These are phyloP conservation scores for Panulirus ornatus DNA, from an alignment of 1,140 invertebrate genomes.

Conservation along the genomic window DNA sequence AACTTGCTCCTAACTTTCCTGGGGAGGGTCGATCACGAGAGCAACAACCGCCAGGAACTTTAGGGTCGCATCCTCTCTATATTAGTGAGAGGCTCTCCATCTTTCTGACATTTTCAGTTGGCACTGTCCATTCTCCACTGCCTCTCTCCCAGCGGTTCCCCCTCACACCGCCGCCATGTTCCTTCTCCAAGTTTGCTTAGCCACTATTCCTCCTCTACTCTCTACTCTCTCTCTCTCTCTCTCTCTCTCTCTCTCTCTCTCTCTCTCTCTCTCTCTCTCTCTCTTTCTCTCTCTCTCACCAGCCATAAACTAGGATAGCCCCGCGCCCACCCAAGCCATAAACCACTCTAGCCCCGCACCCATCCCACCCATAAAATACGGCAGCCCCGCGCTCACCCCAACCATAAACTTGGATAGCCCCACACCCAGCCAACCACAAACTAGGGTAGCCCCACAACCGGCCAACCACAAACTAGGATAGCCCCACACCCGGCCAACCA, in stretches of 20 bases:
- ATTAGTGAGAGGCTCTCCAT: constrained; percentile 17
- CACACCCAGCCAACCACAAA: no score
- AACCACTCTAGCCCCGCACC: neutral
- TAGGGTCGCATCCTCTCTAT: constrained; percentile 24
- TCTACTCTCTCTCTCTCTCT: neutral
- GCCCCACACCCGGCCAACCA: no score
- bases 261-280: neutral
- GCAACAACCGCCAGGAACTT: constrained; percentile 29
- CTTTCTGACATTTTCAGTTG: constrained; percentile 15
- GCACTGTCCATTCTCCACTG: constrained; percentile 6
- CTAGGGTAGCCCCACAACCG: no score
- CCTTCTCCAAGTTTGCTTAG: neutral
- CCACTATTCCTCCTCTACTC: neutral
- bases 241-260: neutral
- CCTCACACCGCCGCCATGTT: neutral
- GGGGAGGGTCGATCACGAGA: constrained; percentile 39
- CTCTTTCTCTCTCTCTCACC: neutral
- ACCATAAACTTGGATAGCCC: no score
- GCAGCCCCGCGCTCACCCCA: no score
- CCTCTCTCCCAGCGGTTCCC: constrained; percentile 24
- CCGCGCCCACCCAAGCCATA: neutral
- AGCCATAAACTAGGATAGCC: neutral
- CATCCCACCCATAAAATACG: no score
- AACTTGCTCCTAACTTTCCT: constrained; percentile 45
- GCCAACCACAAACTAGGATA: no score